Evolutionary conservation across 2,888 invertebrate genomes (phyloP).

Genomic region (Erebia epiphron): DNA sequence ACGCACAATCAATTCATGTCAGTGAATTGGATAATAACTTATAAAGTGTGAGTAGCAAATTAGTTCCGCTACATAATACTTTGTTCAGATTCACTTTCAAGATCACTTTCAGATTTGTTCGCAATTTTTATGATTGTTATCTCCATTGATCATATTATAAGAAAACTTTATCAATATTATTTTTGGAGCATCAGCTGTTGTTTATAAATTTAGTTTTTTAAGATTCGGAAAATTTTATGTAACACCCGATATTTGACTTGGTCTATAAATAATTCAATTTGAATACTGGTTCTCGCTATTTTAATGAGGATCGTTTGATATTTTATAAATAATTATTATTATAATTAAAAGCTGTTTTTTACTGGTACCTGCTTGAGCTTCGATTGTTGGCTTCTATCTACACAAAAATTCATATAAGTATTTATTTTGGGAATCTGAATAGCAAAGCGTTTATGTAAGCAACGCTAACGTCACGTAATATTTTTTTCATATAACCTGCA

Average conservation of each 20-base stretch:
- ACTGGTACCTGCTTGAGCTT: not conserved
- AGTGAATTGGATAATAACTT: slow-evolving; percentile 9
- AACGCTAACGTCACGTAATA: not conserved
- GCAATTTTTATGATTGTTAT: not conserved
- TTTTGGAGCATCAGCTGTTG: not conserved
- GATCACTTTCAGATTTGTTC: slow-evolving; percentile 63
- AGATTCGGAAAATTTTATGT: not conserved
- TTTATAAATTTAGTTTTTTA: not conserved
- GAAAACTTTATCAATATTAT: not conserved
- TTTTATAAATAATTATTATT: not conserved
- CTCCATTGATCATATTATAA: not conserved
- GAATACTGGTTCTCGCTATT: slow-evolving; percentile 12
- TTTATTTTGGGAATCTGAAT: not conserved
- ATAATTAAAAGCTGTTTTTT: not conserved
- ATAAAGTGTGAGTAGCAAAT: slow-evolving; percentile 23
- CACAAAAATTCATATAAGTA: too few relatives aligned
- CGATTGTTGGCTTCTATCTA: too few relatives aligned
- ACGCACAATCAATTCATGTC: slow-evolving; percentile 4
- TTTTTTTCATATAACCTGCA: too few relatives aligned
- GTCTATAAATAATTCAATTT: not conserved
- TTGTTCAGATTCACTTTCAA: slow-evolving; percentile 64
- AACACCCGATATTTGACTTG: not conserved
- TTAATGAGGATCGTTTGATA: slow-evolving; percentile 2
- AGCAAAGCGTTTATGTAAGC: not conserved
- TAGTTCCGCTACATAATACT: slow-evolving; percentile 27